phyloP scores from a whole-genome alignment of 2,113 vertebrate genomes.

The Stigmatopora argus region DNA sequence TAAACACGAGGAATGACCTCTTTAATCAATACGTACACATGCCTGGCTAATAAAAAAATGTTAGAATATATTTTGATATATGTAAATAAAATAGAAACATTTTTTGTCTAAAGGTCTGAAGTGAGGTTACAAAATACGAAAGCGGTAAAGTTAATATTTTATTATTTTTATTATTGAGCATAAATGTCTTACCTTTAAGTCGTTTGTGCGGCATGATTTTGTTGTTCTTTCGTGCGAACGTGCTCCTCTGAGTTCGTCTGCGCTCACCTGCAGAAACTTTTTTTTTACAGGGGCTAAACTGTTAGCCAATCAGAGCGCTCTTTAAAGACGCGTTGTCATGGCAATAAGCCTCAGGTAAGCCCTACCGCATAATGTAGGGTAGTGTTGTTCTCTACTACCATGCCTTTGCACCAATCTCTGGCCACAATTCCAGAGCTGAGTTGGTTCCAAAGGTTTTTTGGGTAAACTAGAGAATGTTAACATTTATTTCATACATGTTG shows the following conservation, averaged over 20 bases:
- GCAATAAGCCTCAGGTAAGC: background rate
- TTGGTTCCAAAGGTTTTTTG: background rate
- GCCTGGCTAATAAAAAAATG: too few relatives aligned
- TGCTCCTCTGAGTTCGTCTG: background rate
- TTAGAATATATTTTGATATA: too few relatives aligned
- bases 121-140: background rate
- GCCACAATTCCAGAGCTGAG: background rate
- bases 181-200: background rate
- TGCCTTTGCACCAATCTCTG: background rate
- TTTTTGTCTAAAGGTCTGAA: background rate
- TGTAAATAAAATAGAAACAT: too few relatives aligned
- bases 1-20: background rate
- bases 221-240: background rate
- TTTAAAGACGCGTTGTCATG: background rate
- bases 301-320: slow-evolving; percentile 43
- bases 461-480: too few relatives aligned
- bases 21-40: background rate
- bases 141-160: background rate
- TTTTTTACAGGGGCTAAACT: slow-evolving; percentile 19
- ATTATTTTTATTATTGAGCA: too few relatives aligned
- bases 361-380: background rate
- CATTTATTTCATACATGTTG: too few relatives aligned
- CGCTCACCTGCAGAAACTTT: slow-evolving; percentile 29
- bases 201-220: background rate
- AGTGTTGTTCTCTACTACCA: background rate